Evolutionary conservation across 2,797 vertebrate genomes (phyloP), one percentile per base, ranked within the genome.

Genomic region (Taenioides sp.): DNA sequence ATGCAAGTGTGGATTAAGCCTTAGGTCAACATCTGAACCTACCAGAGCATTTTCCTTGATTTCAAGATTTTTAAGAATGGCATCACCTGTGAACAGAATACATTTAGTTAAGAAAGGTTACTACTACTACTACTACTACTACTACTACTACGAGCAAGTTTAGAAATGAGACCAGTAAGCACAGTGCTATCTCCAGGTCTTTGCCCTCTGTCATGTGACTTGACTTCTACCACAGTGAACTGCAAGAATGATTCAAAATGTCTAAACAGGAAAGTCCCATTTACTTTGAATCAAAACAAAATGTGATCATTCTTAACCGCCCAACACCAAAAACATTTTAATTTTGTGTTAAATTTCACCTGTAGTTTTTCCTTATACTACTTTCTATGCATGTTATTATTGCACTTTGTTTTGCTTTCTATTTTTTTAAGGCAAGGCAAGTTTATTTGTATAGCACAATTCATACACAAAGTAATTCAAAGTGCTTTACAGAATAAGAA

Each of bases 21-120:
- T 11, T 9, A 40, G n/a, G n/a, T n/a, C n/a, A n/a, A 1, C 25
- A 59, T 25, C 12, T 16, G 7, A 16, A 82, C 87, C 93, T 94
- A 99, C 98, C 96, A 99, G 83, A 27, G 97, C 98, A 96, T 98
- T 98, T 94, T 99, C 98, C 90, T 98, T 99, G 91, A 99, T 98
- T 92, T 96, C 96, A 77, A 99, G 95, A 88, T 97, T 97, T 86
- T 83, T 96, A 63, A 99, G 92, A 40, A 94, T 81, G 63, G 96
- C 98, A 49, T 96, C 95, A 81, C 98, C 98, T 99, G 89, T 70
- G 89, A 86, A 63, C 74, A 40, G 47, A 90, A 47, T 55, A 71
- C 2, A 70, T 1, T 25, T 61, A 1, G 71, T 85, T 72, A 75
- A 2, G 49, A 43, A 65, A 3, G 23, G 40, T 61, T 67, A 49